These are phyloP conservation scores for Anagrus nilaparvatae DNA, from an alignment of 1,140 invertebrate genomes.

Conservation along the genomic window DNA sequence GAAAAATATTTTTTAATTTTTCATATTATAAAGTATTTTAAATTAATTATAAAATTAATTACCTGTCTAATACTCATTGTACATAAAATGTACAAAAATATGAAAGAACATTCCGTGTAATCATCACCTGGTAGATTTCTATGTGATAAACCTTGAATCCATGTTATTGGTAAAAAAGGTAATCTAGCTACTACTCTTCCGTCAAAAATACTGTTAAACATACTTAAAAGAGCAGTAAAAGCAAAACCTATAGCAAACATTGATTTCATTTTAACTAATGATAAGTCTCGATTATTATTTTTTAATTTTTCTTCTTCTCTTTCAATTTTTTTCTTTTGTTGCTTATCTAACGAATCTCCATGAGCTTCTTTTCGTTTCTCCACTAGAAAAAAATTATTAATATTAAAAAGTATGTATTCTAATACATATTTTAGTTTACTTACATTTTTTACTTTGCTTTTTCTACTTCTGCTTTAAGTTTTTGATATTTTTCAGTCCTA, in stretches of 20 bases:
- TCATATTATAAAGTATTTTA: slow-evolving; percentile 3
- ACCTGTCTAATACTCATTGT: slow-evolving; percentile 97
- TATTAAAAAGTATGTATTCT: slow-evolving; percentile 1
- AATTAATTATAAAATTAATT: slow-evolving; percentile 5
- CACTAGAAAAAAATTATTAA: too few species aligned
- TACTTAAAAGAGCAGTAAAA: slow-evolving; percentile 94
- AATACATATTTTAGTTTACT: slow-evolving; percentile 33
- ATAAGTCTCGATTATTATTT: slow-evolving; percentile 95
- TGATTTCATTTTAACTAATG: slow-evolving; percentile 99
- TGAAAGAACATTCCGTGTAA: slow-evolving; percentile 98
- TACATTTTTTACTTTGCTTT: slow-evolving; percentile 93
- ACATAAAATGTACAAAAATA: slow-evolving; percentile 97
- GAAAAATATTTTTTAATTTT: slow-evolving; percentile 10
- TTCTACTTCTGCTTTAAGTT: slow-evolving; percentile 89
- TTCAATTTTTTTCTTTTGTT: slow-evolving; percentile 96
- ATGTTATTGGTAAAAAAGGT: slow-evolving; percentile 92
- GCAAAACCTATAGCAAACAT: slow-evolving; percentile 99
- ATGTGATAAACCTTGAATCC: slow-evolving; percentile 95
- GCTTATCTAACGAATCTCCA: slow-evolving; percentile 85
- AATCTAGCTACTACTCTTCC: slow-evolving; percentile 94
- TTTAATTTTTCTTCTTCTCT: slow-evolving; percentile 96
- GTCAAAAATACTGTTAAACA: slow-evolving; percentile 99
- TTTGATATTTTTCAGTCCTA: slow-evolving; percentile 96
- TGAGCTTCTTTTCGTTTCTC: slow-evolving; percentile 96
- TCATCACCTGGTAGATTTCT: slow-evolving; percentile 93